Evolutionary conservation across 2,888 invertebrate genomes (phyloP), one percentile per base, ranked within the genome.

Genomic region (Teinopalpus imperialis): DNA sequence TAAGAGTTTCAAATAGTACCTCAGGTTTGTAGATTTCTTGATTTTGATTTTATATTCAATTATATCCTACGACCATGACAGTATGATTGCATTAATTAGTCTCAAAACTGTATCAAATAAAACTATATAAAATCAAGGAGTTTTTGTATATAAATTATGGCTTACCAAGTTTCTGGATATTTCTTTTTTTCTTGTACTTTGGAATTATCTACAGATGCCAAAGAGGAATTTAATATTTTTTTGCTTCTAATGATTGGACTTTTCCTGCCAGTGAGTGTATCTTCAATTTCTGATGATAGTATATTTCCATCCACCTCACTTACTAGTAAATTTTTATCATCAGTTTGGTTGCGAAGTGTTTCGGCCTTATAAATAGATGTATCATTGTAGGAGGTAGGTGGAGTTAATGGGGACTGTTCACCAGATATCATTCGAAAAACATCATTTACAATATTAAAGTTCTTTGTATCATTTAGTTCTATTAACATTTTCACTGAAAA

Each of bases 171-270:
- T 21, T 67, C 63, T 0, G 81, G 71, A 54, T 77, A 80, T 59
- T 85, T 86, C 49, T 81, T 83, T 53, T 85, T 86, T 27, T 81
- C 80, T 64, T 1, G 51, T 52, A 9, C 23, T 44, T 46, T 47
- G 5, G 24, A 35, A 27, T 18, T 49, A 9, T n/a, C 35, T 13
- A 23, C 4, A 8, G 16, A 12, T 30, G 42, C 1, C 26, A 53
- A 24, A n/a, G 52, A 40, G 8, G 31, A 48, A 21, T 32, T 63
- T 21, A 56, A 73, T 0, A 58, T n/a, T 49, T 72, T 80, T 48
- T 68, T 81, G 2, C 60, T 62, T 4, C 56, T 66, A 59, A 88
- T 75, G 39, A 88, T 79, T 4, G 88, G 88, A 51, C 88, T 88
- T 0, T 47, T 69, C 0, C 80, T 66, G 1, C 83, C 85, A 0